phyloP scores from a whole-genome alignment of 2,113 vertebrate genomes.

The Scortum barcoo region DNA sequence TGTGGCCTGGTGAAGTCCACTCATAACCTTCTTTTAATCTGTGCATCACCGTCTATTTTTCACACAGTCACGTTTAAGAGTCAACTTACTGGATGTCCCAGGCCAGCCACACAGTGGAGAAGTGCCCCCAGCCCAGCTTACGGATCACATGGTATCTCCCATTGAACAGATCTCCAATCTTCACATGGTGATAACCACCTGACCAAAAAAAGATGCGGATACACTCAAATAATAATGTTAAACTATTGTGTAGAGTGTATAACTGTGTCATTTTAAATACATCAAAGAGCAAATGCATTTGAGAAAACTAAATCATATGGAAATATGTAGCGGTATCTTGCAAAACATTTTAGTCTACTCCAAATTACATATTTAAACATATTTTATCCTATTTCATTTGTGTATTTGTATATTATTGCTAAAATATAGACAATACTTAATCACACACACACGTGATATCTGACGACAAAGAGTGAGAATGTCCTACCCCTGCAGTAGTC shows the following conservation, averaged over 20 bases:
- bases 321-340: background rate
- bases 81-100: constrained; percentile 96
- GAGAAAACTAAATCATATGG: background rate
- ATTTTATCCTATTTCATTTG: background rate
- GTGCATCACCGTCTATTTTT: background rate
- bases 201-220: constrained; percentile 9
- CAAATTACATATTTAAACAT: background rate
- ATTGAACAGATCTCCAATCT: constrained; percentile 96
- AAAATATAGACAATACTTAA: background rate
- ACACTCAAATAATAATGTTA: background rate
- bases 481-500: constrained; percentile 94
- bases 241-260: background rate
- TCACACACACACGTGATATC: background rate
- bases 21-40: background rate
- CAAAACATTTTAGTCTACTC: background rate
- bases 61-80: background rate
- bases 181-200: constrained; percentile 98
- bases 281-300: background rate
- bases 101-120: constrained; percentile 98
- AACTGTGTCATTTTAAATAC: background rate
- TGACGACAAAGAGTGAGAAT: background rate
- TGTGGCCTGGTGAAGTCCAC: background rate
- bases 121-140: constrained; percentile 98
- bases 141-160: constrained; percentile 96
- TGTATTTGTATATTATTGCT: background rate